phyloP scores from a whole-genome alignment of 2,113 vertebrate genomes.

The Cervus canadensis region DNA sequence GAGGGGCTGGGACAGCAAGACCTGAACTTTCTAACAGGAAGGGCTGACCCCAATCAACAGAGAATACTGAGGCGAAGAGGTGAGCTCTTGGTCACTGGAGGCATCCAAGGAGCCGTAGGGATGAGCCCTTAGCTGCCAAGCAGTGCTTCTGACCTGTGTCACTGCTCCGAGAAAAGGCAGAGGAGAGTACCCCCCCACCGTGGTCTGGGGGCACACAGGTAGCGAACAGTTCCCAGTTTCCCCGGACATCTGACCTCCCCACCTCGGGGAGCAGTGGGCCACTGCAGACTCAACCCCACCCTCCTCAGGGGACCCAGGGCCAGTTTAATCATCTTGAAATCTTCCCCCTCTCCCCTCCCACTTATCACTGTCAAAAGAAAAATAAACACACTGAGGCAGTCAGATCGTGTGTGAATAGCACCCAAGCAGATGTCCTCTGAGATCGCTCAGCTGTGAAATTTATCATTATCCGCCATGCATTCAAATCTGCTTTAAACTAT shows the following conservation, averaged over 20 bases:
- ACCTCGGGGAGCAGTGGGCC: rapidly evolving
- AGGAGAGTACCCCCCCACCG: not conserved
- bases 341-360: not conserved
- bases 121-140: not conserved
- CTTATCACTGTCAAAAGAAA: conserved; percentile 37
- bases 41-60: not conserved
- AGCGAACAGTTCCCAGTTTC: not conserved
- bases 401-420: conserved; percentile 17
- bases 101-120: not conserved
- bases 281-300: not conserved
- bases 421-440: conserved; percentile 53
- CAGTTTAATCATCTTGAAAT: not conserved
- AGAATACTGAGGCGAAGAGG: not conserved
- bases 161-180: not conserved
- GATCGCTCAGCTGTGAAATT: conserved; percentile 57
- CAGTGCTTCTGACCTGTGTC: not conserved
- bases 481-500: conserved; percentile 49
- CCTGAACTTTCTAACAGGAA: not conserved
- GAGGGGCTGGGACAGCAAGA: not conserved
- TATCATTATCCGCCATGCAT: conserved; percentile 59
- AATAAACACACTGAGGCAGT: not conserved
- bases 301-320: not conserved
- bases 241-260: not conserved
- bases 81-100: not conserved
- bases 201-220: not conserved